Conservation (phyloP, 1,140 invertebrate species). For the Heliothis subflexa region DNA sequence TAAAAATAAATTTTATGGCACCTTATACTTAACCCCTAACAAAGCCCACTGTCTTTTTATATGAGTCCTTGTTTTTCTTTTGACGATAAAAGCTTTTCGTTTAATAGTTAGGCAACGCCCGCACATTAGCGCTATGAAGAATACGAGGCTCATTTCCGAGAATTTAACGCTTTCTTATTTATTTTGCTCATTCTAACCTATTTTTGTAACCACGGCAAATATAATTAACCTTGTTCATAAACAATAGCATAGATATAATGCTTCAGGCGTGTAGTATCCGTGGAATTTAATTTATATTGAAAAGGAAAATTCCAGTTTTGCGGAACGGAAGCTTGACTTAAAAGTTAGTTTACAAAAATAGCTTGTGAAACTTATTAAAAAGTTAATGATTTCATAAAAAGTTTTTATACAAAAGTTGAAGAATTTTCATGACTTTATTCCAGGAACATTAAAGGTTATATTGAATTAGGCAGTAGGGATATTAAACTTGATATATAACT, state of each 20-base stretch:
- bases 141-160: constrained; percentile 17
- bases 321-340: background rate
- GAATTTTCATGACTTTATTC: too few relatives aligned
- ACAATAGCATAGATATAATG: background rate
- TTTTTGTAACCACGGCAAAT: constrained; percentile 6
- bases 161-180: constrained; percentile 20
- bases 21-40: constrained; percentile 27
- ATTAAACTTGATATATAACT: too few relatives aligned
- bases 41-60: constrained; percentile 49
- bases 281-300: constrained; percentile 1
- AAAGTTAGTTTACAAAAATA: too few relatives aligned
- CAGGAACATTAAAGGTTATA: too few relatives aligned
- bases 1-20: background rate
- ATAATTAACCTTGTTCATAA: constrained; percentile 6
- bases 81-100: constrained; percentile 51
- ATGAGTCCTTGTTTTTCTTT: constrained; percentile 42
- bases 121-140: constrained; percentile 43
- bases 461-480: too few relatives aligned
- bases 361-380: too few relatives aligned
- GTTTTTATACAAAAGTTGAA: too few relatives aligned
- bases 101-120: constrained; percentile 40
- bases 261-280: background rate
- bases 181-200: background rate
- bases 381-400: too few relatives aligned
- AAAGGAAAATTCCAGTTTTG: background rate